Conservation (phyloP, 37 sponge, comb jelly and placozoan genomes). For the Aplysina aerophoba region DNA sequence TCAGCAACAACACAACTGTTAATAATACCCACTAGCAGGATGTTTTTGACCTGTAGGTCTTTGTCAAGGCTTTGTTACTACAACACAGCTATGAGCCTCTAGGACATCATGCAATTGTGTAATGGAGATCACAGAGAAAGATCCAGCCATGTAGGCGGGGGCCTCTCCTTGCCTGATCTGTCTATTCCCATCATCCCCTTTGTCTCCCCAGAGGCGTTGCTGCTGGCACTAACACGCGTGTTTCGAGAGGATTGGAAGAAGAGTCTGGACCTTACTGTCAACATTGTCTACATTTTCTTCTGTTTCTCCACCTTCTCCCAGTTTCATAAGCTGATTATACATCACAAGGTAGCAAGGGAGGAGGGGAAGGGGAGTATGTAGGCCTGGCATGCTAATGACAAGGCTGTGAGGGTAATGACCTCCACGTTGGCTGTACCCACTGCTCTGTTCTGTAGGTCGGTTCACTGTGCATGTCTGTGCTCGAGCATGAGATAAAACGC, state of each 20-base stretch:
- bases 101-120: no score
- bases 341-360: slow-evolving; percentile 74
- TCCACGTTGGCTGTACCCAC: background rate
- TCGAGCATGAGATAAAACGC: slow-evolving; percentile 87
- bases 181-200: no score
- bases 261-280: slow-evolving; percentile 88
- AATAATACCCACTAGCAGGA: no score
- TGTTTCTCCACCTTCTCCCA: slow-evolving; percentile 94
- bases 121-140: no score
- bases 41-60: no score
- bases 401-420: background rate
- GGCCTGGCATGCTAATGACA: background rate
- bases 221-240: slow-evolving; percentile 90
- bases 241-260: slow-evolving; percentile 97
- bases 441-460: slow-evolving; percentile 75
- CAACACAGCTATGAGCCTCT: no score
- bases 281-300: slow-evolving; percentile 95
- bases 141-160: background rate
- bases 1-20: no score
- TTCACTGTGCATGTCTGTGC: slow-evolving; percentile 79
- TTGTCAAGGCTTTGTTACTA: no score
- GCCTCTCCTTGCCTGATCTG: background rate
- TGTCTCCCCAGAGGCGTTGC: slow-evolving; percentile 64
- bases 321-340: slow-evolving; percentile 80
- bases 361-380: background rate